These are phyloP conservation scores for Bradysia coprophila DNA, from an alignment of 1,140 invertebrate genomes.

Conservation along the genomic window DNA sequence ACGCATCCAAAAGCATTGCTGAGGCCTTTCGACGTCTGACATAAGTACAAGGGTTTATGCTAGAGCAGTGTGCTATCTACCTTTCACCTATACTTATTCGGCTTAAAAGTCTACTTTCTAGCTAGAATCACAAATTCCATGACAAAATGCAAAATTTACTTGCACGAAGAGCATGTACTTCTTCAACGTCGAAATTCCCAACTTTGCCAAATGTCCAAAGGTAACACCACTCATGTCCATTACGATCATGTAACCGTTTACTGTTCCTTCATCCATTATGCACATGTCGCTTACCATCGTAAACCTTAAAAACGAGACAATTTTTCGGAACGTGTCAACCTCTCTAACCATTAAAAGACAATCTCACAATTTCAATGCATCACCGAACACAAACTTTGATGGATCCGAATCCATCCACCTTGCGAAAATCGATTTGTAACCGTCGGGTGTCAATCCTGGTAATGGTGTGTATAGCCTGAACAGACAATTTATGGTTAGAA, in stretches of 20 bases:
- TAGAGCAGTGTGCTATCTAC: no score
- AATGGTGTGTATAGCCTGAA: slow-evolving; percentile 26
- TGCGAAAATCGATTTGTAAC: slow-evolving; percentile 29
- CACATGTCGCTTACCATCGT: slow-evolving; percentile 36
- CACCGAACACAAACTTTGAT: slow-evolving; percentile 32
- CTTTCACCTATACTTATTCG: no score
- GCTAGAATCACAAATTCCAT: no score
- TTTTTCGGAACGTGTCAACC: slow-evolving; percentile 11
- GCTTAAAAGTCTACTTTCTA: no score
- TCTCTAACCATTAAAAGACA: not conserved
- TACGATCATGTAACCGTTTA: slow-evolving; percentile 32
- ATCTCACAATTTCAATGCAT: slow-evolving; percentile 23
- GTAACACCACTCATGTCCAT: slow-evolving; percentile 34
- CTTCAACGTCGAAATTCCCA: slow-evolving; percentile 35
- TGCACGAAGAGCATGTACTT: slow-evolving; percentile 44
- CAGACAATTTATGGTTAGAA: no score
- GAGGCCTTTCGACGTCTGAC: no score
- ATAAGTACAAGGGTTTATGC: no score
- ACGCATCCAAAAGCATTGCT: no score
- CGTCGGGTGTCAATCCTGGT: slow-evolving; percentile 28
- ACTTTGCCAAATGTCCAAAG: slow-evolving; percentile 34
- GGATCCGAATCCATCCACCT: slow-evolving; percentile 32
- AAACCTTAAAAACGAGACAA: slow-evolving; percentile 21
- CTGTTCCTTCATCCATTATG: slow-evolving; percentile 32
- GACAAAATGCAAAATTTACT: no score